These are phyloP conservation scores for Parnassius mnemosyne DNA, from an alignment of 2,888 invertebrate genomes.

Conservation along the genomic window DNA sequence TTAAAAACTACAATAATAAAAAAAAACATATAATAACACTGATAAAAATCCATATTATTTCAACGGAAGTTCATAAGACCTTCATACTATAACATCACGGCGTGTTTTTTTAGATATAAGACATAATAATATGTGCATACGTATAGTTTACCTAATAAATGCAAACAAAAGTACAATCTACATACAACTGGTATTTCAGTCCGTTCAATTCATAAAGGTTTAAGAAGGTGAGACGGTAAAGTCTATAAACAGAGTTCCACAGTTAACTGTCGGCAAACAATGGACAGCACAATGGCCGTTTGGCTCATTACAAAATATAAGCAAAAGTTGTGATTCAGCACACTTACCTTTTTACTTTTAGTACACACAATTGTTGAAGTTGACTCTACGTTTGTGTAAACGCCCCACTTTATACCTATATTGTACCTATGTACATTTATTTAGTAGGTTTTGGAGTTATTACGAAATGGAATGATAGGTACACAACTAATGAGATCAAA, in stretches of 20 bases:
- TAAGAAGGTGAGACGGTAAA: slow-evolving; percentile 19
- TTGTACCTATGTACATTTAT: too few species aligned
- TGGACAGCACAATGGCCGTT: slow-evolving; percentile 50
- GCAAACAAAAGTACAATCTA: background rate
- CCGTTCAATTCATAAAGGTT: slow-evolving; percentile 17
- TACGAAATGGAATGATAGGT: too few species aligned
- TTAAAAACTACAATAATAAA: too few species aligned
- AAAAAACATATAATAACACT: too few species aligned
- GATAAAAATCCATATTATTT: too few species aligned
- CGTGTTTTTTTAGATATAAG: too few species aligned
- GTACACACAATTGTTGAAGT: background rate
- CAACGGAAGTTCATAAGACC: too few species aligned
- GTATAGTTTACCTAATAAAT: too few species aligned
- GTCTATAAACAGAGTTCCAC: slow-evolving; percentile 38
- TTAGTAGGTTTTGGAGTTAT: too few species aligned
- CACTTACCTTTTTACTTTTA: background rate
- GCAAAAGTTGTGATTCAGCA: slow-evolving; percentile 37
- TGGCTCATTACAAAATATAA: slow-evolving; percentile 52
- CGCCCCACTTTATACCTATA: background rate
- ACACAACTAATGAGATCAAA: too few species aligned
- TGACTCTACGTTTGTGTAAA: background rate
- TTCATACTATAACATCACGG: too few species aligned
- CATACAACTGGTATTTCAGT: slow-evolving; percentile 13
- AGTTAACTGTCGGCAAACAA: slow-evolving; percentile 46
- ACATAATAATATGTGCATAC: too few species aligned